Evolutionary conservation across 1,140 invertebrate genomes (phyloP).

Genomic region (Nebria ingens): DNA sequence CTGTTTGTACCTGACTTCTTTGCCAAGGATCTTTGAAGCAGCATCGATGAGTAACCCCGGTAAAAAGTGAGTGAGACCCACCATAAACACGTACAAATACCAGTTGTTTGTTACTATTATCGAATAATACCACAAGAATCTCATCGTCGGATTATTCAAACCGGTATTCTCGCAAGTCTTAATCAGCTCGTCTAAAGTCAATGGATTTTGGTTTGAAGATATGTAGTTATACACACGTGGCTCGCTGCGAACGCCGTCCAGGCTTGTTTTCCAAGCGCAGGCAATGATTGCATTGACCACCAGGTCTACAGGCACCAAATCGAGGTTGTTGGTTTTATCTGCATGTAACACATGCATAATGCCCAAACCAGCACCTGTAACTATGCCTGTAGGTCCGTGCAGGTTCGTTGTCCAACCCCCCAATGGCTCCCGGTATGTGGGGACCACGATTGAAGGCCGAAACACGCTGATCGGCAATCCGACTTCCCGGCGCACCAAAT

Average conservation of each 20-base stretch:
- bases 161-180: constrained; percentile 34
- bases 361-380: constrained; percentile 51
- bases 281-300: constrained; percentile 61
- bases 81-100: constrained; percentile 37
- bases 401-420: constrained; percentile 74
- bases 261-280: neutral
- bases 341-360: constrained; percentile 53
- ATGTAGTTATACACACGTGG: neutral
- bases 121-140: constrained; percentile 45
- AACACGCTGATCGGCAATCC: constrained; percentile 48
- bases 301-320: constrained; percentile 62
- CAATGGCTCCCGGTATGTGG: constrained; percentile 29
- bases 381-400: constrained; percentile 68
- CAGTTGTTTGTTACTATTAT: constrained; percentile 41
- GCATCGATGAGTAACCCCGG: constrained; percentile 49
- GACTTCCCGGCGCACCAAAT: constrained; percentile 40
- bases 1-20: constrained; percentile 46
- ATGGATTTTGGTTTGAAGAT: constrained; percentile 27
- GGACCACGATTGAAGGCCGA: constrained; percentile 42
- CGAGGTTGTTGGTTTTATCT: constrained; percentile 45
- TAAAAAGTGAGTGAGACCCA: constrained; percentile 44
- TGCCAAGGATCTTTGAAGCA: constrained; percentile 38
- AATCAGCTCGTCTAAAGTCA: constrained; percentile 36
- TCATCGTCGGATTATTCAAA: constrained; percentile 29
- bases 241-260: neutral